A percentile compares a stretch with the other conserved stretches of the same genome.
phyloP scores from a whole-genome alignment of 2,113 vertebrate species.

The Mystacornis crossleyi region DNA sequence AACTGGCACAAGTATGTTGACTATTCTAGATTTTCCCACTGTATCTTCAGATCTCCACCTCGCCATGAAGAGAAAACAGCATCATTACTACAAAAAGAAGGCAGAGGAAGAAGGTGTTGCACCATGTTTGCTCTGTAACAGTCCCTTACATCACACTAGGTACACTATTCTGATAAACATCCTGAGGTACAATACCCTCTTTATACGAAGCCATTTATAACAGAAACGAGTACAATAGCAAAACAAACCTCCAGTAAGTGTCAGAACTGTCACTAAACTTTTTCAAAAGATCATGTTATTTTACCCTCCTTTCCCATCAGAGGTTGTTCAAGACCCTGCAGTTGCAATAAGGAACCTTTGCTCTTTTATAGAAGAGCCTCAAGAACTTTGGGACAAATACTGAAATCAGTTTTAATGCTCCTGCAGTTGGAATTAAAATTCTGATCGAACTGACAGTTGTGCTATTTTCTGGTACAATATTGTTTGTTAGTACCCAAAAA shows the following conservation, averaged over 20 bases:
- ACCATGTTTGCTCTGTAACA: background rate
- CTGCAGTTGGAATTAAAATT: background rate
- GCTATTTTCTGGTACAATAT: background rate
- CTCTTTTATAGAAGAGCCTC: background rate
- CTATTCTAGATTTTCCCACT: background rate
- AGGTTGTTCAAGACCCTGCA: background rate
- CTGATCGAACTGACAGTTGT: accelerated
- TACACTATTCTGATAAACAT: background rate
- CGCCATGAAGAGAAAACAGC: background rate
- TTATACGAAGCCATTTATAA: background rate
- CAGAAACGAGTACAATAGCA: background rate
- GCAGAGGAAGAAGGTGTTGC: background rate
- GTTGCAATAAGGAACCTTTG: background rate
- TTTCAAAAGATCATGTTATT: background rate
- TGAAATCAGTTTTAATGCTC: background rate
- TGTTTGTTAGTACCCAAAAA: background rate
- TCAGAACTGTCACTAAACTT: background rate
- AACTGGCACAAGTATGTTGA: background rate
- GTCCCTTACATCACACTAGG: background rate
- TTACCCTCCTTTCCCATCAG: background rate
- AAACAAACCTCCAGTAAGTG: background rate
- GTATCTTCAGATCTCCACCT: background rate
- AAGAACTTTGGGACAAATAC: background rate
- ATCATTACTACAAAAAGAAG: background rate
- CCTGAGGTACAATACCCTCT: background rate